Evolutionary conservation across 2,113 vertebrate species (phyloP), one percentile per base, ranked within the genome.

Genomic region (Uria lomvia): DNA sequence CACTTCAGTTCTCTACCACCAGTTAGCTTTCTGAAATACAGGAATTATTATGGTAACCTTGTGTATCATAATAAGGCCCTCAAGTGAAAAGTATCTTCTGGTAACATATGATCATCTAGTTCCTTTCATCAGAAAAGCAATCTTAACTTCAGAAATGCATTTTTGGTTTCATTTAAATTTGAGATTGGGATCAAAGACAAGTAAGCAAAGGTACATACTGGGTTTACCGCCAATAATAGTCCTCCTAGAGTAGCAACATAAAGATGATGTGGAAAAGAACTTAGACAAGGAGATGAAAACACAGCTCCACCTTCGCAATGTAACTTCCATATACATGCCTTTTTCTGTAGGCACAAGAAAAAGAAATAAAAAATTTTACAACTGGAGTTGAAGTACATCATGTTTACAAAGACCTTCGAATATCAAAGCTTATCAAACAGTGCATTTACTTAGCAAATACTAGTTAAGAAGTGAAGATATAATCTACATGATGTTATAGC

Each of bases 241-340:
- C 99, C 99, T 92, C 98, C 98, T 22, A 99, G 97, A 0, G 99
- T 99, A 26, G 99, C 99, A 81, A 97, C 97, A 47, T 99, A 99
- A 56, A 99, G 96, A 50, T 96, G 98, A 88, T 98, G 96, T 24
- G 97, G 98, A 12, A 80, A 91, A 5, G 92, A 65, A 83, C 97
- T 98, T 32, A 99, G 84, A 95, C 97, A 98, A 9, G 99, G 99
- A 32, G 99, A 99, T 30, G 99, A 99, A 97, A 99, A 99, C 77
- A 99, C 98, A 10, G 98, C 98, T 83, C 99, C 99, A 18, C 98
- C 98, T 52, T 98, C 98, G 5, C 99, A 99, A 43, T 98, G 95
- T 70, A 96, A 95, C 97, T 98, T 99, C 99, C 99, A 99, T 30
- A 98, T 40, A 96, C 99, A 99, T 27, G 43, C 76, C 66, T 97